phyloP scores from a whole-genome alignment of 2,797 vertebrate genomes.

The Neosilurus hyrtlii region DNA sequence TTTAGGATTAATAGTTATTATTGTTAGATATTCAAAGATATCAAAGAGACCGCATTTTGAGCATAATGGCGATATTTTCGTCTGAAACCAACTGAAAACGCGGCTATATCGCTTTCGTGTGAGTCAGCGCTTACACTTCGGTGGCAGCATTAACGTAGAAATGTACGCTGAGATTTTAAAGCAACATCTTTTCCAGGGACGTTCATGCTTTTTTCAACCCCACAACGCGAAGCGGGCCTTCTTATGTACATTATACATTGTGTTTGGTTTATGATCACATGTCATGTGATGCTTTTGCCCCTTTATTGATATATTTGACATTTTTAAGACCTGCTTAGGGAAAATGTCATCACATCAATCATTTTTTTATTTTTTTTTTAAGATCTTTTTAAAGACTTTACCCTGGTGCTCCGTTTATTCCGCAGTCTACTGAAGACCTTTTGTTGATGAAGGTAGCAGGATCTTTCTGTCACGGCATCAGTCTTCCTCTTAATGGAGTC shows the following conservation, averaged over 20 bases:
- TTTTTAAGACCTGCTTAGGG: slow-evolving; percentile 1
- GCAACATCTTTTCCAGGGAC: no score
- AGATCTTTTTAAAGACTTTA: slow-evolving; percentile 6
- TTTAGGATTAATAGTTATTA: no score
- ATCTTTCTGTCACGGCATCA: slow-evolving; percentile 25
- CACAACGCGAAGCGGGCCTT: no score
- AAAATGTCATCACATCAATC: slow-evolving; percentile 10
- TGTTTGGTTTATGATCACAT: not conserved
- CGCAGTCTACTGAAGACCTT: slow-evolving; percentile 19
- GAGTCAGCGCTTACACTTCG: no score
- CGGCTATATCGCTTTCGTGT: no score
- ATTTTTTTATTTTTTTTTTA: not conserved
- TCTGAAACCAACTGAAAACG: no score
- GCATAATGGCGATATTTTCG: no score
- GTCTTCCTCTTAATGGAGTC: slow-evolving; percentile 6
- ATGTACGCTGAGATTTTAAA: no score
- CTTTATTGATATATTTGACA: slow-evolving; percentile 18
- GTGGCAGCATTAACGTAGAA: no score
- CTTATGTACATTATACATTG: not conserved
- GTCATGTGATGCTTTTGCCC: not conserved
- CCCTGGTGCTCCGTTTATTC: slow-evolving; percentile 6
- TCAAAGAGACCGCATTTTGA: no score
- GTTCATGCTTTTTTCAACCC: no score
- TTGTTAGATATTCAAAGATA: no score
- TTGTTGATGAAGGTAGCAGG: slow-evolving; percentile 20